These are phyloP conservation scores for Musca domestica DNA, from an alignment of 1,140 invertebrate genomes.

Conservation along the genomic window DNA sequence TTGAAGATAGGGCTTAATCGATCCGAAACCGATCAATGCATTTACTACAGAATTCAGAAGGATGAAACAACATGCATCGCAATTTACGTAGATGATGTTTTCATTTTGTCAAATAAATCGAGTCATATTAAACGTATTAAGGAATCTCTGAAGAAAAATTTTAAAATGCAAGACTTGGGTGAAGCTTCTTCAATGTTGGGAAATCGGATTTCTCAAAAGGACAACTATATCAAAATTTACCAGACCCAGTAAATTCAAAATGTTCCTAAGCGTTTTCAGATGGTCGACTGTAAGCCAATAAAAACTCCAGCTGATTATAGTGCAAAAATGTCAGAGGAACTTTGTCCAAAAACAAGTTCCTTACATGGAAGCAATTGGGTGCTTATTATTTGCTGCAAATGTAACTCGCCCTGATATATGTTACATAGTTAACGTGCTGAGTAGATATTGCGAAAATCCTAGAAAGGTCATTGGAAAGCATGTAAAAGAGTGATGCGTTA, in stretches of 20 bases:
- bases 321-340: too few species aligned
- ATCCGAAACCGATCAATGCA: slow-evolving; percentile 29
- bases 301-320: too few species aligned
- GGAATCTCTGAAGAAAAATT: too few species aligned
- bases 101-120: slow-evolving; percentile 8
- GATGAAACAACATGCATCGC: neutral
- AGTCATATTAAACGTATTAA: neutral
- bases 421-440: slow-evolving; percentile 5
- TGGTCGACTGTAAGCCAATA: too few species aligned
- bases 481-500: slow-evolving; percentile 12
- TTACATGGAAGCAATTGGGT: slow-evolving; percentile 36
- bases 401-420: neutral
- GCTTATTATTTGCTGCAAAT: slow-evolving; percentile 38
- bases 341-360: slow-evolving; percentile 18
- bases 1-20: slow-evolving; percentile 21
- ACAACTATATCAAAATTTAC: too few species aligned
- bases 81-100: slow-evolving; percentile 4
- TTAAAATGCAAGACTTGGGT: too few species aligned
- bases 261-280: too few species aligned
- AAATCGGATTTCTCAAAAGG: too few species aligned
- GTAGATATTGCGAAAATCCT: slow-evolving; percentile 7
- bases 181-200: too few species aligned
- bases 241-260: too few species aligned
- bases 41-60: slow-evolving; percentile 18
- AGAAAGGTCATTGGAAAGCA: slow-evolving; percentile 7